Percentiles rank a stretch among this genome's conserved stretches.
Conservation (phyloP, 2,888 invertebrate species). For the Omphaloscelis lunosa region DNA sequence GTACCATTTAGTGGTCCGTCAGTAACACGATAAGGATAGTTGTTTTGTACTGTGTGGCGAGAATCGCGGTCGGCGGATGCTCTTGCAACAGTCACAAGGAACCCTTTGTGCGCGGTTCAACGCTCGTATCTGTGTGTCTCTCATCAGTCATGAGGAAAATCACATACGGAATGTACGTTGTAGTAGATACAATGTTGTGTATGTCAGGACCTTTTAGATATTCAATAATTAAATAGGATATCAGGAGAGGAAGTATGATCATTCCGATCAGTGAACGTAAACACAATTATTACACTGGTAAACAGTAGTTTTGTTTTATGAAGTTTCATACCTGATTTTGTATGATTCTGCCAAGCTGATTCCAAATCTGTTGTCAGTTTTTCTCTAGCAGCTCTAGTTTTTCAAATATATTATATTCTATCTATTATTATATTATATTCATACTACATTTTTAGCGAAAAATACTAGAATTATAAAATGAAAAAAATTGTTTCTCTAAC, state of each 20-base stretch:
- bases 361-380: too few species aligned
- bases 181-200: constrained; percentile 39
- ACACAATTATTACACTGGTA: too few species aligned
- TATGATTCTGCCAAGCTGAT: too few species aligned
- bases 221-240: constrained; percentile 16
- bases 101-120: constrained; percentile 80
- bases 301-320: too few species aligned
- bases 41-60: constrained; percentile 78
- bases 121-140: constrained; percentile 71
- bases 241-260: neutral
- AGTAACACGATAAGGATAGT: constrained; percentile 78
- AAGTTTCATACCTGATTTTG: too few species aligned
- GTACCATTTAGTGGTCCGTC: constrained; percentile 59
- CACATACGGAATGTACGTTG: constrained; percentile 44
- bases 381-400: too few species aligned
- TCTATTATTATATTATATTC: too few species aligned
- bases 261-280: neutral
- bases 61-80: constrained; percentile 82
- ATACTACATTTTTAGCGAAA: too few species aligned
- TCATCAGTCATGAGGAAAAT: constrained; percentile 68
- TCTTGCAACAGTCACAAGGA: constrained; percentile 78
- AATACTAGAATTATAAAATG: too few species aligned
- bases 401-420: too few species aligned
- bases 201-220: constrained; percentile 15
- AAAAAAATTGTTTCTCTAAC: too few species aligned